Evolutionary conservation across 2,888 invertebrate genomes (phyloP), one percentile per base, ranked within the genome.

Genomic region (Halocaridina rubra): DNA sequence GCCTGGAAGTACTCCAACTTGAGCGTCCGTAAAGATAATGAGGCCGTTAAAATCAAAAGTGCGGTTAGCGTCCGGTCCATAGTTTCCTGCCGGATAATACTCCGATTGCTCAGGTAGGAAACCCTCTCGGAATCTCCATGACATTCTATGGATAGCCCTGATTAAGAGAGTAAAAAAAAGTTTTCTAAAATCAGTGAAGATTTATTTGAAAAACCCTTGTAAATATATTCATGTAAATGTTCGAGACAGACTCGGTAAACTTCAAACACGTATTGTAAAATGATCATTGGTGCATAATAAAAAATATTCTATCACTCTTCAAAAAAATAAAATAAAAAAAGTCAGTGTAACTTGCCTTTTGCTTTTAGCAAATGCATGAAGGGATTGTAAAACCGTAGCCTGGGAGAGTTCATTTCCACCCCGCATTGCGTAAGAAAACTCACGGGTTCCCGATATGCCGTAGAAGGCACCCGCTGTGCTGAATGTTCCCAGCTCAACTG

Each of bases 381-480:
- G 89, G 19, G 89, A 88, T 57, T 90, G 86, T 19, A 90, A 88
- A 27, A 91, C 90, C 22, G 90, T 89, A 4, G 90, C 89, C 39
- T 90, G 89, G 13, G 90, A 91, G 3, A 92, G 89, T 80, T 91
- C 91, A 81, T 91, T 91, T 19, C 91, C 91, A 5, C 91, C 89
- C 82, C 89, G 89, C 80, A 89, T 85, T 3, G 89, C 88, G 27
- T 89, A 89, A 3, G 89, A 88, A 53, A 88, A 89, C 2, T 88
- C 81, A 61, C 90, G 89, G 77, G 91, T 90, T 10, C 91, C 92
- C 59, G 92, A 91, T 74, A 92, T 91, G 0, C 92, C 92, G 81
- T 93, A 91, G 86, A 92, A 92, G 0, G 93, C 91, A 10, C 92
- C 93, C 1, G 92, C 92, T 29, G 92, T 91, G 19, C 92, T 92